Conservation (phyloP, 2,888 invertebrate genomes). For the Pyrochroa serraticornis region DNA sequence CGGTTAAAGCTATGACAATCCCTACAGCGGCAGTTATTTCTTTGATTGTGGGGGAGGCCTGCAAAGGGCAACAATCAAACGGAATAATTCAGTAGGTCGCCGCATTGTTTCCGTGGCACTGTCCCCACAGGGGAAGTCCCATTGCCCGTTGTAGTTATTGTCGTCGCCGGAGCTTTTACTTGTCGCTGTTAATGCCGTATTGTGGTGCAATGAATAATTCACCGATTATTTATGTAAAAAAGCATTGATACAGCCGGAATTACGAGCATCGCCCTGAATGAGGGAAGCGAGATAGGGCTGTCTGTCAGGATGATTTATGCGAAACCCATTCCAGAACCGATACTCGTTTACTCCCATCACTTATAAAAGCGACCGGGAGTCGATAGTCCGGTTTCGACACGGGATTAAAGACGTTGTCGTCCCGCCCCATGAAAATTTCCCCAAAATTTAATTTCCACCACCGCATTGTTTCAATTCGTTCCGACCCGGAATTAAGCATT, state of each 20-base stretch:
- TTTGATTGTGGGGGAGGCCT: too few species aligned
- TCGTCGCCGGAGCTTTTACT: neutral
- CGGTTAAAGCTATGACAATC: too few species aligned
- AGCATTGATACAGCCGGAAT: slow-evolving; percentile 44
- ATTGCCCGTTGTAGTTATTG: neutral
- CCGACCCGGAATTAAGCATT: slow-evolving; percentile 42
- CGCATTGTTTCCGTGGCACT: slow-evolving; percentile 15
- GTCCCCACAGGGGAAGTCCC: slow-evolving; percentile 8
- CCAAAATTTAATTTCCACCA: too few species aligned
- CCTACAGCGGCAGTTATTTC: too few species aligned
- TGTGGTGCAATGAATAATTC: slow-evolving; percentile 50
- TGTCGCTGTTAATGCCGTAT: slow-evolving; percentile 29
- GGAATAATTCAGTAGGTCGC: slow-evolving; percentile 27
- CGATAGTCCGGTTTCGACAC: slow-evolving; percentile 24
- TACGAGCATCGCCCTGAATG: slow-evolving; percentile 39
- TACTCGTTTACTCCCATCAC: slow-evolving; percentile 34
- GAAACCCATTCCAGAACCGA: slow-evolving; percentile 50
- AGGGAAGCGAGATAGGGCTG: slow-evolving; percentile 54
- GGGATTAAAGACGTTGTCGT: slow-evolving; percentile 18
- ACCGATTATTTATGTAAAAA: slow-evolving; percentile 51
- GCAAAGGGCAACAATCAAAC: slow-evolving; percentile 8
- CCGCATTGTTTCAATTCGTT: slow-evolving; percentile 7
- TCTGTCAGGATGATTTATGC: slow-evolving; percentile 57
- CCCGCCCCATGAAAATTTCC: too few species aligned
- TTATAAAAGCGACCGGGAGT: slow-evolving; percentile 28